phyloP scores from a whole-genome alignment of 2,888 invertebrate species.

The Dichetophora obliterata region DNA sequence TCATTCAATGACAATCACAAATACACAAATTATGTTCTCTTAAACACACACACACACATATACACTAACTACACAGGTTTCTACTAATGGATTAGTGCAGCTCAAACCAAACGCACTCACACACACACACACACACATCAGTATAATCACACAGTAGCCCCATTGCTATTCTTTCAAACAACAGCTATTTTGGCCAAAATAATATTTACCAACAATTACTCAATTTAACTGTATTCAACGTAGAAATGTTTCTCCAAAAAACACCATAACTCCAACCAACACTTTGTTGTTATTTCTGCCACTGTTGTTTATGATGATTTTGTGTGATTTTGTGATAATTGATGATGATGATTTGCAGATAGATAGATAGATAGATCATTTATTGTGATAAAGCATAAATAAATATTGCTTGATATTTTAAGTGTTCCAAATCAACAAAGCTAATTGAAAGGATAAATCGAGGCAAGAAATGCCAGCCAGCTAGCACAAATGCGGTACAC shows the following conservation, averaged over 20 bases:
- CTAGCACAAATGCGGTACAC: background rate
- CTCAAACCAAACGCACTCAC: background rate
- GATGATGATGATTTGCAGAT: constrained; percentile 58
- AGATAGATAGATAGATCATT: constrained; percentile 46
- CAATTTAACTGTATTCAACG: background rate
- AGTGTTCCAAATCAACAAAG: constrained; percentile 58
- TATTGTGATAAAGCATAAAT: constrained; percentile 64
- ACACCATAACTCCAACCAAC: background rate
- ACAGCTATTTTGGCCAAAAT: constrained; percentile 34
- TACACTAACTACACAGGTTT: constrained; percentile 10
- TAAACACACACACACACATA: background rate
- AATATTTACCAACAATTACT: constrained; percentile 41
- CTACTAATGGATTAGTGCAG: constrained; percentile 30
- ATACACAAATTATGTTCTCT: constrained; percentile 8
- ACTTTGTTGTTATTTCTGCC: constrained; percentile 27
- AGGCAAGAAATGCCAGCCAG: background rate
- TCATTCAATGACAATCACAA: constrained; percentile 32
- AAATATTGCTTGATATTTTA: constrained; percentile 58
- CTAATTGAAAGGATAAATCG: constrained; percentile 60
- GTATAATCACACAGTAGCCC: background rate
- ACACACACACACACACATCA: background rate
- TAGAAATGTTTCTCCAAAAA: constrained; percentile 14
- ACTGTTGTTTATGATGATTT: constrained; percentile 33
- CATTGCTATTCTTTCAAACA: background rate
- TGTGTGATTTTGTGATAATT: constrained; percentile 48